A percentile compares a stretch with the other conserved stretches of the same genome.
Evolutionary conservation across 2,113 vertebrate species (phyloP).

Genomic region (Tragulus kanchil): DNA sequence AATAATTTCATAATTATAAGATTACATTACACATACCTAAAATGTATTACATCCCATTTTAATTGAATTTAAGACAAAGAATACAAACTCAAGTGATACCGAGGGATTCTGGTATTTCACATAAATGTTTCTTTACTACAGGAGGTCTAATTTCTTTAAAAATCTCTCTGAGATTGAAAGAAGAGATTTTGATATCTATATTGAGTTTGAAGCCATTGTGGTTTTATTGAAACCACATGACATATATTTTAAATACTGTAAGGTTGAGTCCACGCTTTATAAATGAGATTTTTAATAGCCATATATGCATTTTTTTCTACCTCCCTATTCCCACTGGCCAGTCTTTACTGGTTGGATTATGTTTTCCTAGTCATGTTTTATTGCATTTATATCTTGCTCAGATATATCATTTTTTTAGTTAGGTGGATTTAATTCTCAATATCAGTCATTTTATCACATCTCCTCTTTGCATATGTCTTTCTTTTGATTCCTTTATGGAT

Average conservation of each 20-base stretch:
- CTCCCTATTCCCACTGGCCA: neutral
- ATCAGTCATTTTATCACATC: neutral
- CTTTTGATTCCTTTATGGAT: neutral
- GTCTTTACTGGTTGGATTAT: slow-evolving; percentile 4
- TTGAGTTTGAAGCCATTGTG: neutral
- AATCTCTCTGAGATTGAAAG: neutral
- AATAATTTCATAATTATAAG: neutral
- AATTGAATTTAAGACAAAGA: slow-evolving; percentile 7
- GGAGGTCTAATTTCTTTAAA: slow-evolving; percentile 33
- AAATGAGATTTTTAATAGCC: slow-evolving; percentile 2
- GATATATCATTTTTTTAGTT: slow-evolving; percentile 9
- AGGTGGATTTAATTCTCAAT: slow-evolving; percentile 37
- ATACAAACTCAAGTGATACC: neutral
- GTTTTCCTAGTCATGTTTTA: slow-evolving; percentile 30
- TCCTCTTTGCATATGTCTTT: slow-evolving; percentile 22
- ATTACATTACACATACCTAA: neutral
- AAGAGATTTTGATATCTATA: neutral
- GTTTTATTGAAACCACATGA: neutral
- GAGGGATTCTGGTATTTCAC: neutral
- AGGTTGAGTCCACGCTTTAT: neutral
- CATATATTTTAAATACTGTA: neutral
- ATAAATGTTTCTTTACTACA: neutral
- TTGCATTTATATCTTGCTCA: slow-evolving; percentile 30
- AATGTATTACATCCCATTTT: neutral
- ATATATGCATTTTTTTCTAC: neutral